Evolutionary conservation across 1,140 invertebrate species (phyloP).

Genomic region (Eciton burchellii): DNA sequence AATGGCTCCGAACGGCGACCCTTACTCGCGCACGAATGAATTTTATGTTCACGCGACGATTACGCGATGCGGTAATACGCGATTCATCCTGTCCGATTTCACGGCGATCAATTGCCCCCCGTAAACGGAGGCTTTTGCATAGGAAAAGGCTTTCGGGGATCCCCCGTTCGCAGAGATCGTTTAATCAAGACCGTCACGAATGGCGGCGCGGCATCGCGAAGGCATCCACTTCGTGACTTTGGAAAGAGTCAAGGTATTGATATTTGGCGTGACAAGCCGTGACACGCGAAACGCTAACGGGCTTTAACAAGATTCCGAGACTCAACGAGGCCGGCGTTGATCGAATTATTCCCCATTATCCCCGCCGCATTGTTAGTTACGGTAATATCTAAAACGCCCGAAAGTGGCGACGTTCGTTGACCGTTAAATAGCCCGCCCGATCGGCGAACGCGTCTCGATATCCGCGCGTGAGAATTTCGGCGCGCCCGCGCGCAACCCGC

Average conservation of each 20-base stretch:
- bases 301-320: slow-evolving; percentile 20
- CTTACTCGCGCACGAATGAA: neutral
- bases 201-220: neutral
- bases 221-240: neutral
- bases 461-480: neutral
- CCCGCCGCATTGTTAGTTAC: slow-evolving; percentile 39
- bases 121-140: neutral
- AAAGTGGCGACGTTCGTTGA: neutral
- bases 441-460: neutral
- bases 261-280: slow-evolving; percentile 4
- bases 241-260: slow-evolving; percentile 14
- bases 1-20: slow-evolving; percentile 17
- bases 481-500: neutral
- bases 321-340: slow-evolving; percentile 33
- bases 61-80: neutral
- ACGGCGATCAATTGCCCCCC: neutral
- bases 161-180: neutral
- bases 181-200: neutral
- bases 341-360: slow-evolving; percentile 49
- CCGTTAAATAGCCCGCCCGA: slow-evolving; percentile 22
- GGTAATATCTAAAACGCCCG: slow-evolving; percentile 45
- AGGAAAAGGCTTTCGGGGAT: neutral
- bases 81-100: neutral
- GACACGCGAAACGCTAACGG: slow-evolving; percentile 6
- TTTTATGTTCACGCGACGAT: neutral